These are phyloP conservation scores for Prenolepis imparis DNA, from an alignment of 2,888 invertebrate genomes.

Conservation along the genomic window DNA sequence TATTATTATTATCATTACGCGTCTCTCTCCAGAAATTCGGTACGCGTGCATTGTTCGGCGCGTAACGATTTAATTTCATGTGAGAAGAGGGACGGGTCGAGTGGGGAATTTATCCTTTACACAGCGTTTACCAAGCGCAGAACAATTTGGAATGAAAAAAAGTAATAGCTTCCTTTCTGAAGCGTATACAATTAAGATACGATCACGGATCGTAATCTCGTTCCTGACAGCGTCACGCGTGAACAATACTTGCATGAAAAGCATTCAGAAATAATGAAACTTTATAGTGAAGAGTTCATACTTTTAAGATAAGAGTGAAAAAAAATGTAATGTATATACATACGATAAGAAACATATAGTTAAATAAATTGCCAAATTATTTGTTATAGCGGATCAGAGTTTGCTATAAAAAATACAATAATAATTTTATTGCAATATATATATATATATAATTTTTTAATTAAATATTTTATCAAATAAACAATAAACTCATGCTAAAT, in stretches of 20 bases:
- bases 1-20: constrained; percentile 51
- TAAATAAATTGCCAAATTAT: neutral
- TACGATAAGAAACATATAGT: neutral
- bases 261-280: constrained; percentile 20
- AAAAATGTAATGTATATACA: neutral
- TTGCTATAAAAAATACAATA: constrained; percentile 1
- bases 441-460: too few relatives aligned
- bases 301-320: neutral
- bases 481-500: neutral
- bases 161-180: constrained; percentile 52
- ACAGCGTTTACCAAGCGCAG: constrained; percentile 25
- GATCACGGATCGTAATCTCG: constrained; percentile 42
- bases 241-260: constrained; percentile 42
- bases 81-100: neutral
- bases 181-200: constrained; percentile 54
- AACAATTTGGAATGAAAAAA: constrained; percentile 35
- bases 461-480: neutral
- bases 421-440: neutral
- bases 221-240: constrained; percentile 43
- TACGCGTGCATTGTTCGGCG: constrained; percentile 44
- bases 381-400: neutral
- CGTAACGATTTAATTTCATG: constrained; percentile 41
- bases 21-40: constrained; percentile 33
- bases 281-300: neutral
- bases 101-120: constrained; percentile 32